Base-by-base conservation (phyloP, 2,113 vertebrate genomes). In the Forbesichthys agassizii region DNA sequence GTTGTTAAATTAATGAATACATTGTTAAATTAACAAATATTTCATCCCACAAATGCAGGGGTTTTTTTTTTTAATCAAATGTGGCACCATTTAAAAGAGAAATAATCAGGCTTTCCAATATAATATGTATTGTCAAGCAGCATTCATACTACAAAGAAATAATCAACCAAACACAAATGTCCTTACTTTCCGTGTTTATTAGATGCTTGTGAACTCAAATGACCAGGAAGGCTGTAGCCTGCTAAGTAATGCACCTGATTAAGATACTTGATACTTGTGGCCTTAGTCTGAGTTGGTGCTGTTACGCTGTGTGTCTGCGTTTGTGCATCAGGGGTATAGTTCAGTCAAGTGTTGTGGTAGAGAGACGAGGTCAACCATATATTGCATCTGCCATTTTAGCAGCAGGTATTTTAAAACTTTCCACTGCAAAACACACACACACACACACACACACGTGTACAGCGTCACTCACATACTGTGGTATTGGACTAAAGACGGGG, bases 361-460 rank as follows among this genome's bases (percentile, higher is more conserved):
- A n/a, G 51, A n/a, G 51, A n/a, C 14, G 18, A 33, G 18, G 11
- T 73, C 77, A 63, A 74, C 48, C 68, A 16, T 63, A 78, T 69
- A 66, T 73, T 81, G 77, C 59, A 78, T 53, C 74, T 71, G 77
- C 63, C 0, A 52, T 84, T 79, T 65, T 65, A 81, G 52, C 61
- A 60, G 59, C 63, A 78, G 78, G 75, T 81, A 75, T 85, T 72
- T 61, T 69, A 36, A 76, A 85, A 67, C 71, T 84, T 80, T 68
- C 73, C 74, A 75, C 64, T 55, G 18, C 56, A 78, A 0, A 0
- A 67, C 75, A 77, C 71, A 57, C 58, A 14, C 55, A 33, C 68
- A 59, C 72, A 14, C 27, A 10, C 13, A 68, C 68, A 74, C 61
- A 20, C 69, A 70, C 69, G 68, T 62, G 71, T 69, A 62, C 52